Conservation (phyloP, 2,113 vertebrate species). For the Brienomyrus longianalis region DNA sequence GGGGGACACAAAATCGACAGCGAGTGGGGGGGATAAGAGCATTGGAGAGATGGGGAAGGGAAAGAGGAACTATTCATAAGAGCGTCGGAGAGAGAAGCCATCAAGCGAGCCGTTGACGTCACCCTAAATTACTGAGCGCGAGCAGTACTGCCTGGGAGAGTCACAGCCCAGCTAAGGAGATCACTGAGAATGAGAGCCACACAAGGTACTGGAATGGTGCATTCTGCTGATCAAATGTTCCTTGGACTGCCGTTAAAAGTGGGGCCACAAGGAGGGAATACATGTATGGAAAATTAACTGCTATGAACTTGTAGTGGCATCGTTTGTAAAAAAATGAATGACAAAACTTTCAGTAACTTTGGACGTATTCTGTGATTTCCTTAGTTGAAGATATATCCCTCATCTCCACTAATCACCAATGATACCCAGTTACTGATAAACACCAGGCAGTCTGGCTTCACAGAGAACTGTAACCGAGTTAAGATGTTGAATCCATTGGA, state of each 20-base stretch:
- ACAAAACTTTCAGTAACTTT: background rate
- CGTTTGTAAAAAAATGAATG: background rate
- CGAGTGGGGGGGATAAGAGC: constrained; percentile 20
- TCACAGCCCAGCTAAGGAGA: background rate
- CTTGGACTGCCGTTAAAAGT: background rate
- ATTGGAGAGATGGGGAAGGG: background rate
- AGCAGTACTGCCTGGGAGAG: background rate
- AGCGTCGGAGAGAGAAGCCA: background rate
- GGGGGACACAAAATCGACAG: constrained; percentile 8
- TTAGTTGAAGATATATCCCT: background rate
- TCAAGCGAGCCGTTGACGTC: background rate
- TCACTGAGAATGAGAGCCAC: background rate
- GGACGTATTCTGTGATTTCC: background rate
- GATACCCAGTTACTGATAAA: background rate
- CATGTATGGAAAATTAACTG: background rate
- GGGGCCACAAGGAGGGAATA: background rate
- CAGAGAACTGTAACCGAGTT: background rate
- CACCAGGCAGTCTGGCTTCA: background rate
- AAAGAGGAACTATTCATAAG: background rate
- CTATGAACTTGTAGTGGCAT: background rate
- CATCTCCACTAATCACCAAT: background rate
- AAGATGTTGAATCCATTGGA: background rate
- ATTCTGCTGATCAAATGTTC: background rate
- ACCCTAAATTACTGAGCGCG: background rate
- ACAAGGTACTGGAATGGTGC: background rate